Base-by-base conservation (phyloP, 2,113 vertebrate genomes). In the Stomatorhinus ivindoensis region DNA sequence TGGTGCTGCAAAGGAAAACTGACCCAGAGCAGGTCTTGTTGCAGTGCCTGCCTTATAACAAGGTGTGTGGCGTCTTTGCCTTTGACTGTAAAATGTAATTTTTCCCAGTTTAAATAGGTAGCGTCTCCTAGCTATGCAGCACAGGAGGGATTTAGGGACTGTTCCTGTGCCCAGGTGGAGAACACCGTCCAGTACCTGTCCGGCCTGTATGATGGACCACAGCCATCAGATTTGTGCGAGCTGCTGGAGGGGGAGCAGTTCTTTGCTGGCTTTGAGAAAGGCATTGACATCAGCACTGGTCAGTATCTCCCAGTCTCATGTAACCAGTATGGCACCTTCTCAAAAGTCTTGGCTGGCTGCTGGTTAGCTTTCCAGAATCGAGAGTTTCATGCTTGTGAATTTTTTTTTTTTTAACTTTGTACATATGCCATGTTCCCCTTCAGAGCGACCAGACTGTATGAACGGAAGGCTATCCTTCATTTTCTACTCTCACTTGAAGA, bases 211-310 rank as follows among this genome's bases (percentile, higher is more conserved):
- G 96, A 95, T 0, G 98, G 98, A 17, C 98, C 98, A 0, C 97
- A 98, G 92, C 98, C 98, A n/a, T 99, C 98, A 0, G 98, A 99
- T 89, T 93, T 98, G 2, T 97, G 98, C 91, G 97, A 97, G 91
- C 94, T 99, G 92, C 96, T 99, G 53, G 98, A 99, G 89, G 98
- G 98, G 39, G 98, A 99, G 91, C 97, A 98, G 87, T 99, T 99
- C 92, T 99, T 98, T 39, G 98, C 98, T 0, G 97, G 97, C 91
- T 99, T 99, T 89, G 98, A 99, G 92, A 93, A 93, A 84, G 98
- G 98, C 92, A 96, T 99, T 19, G 95, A 95, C 61, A 94, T 99
- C 3, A 96, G 95, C 65, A 95, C 96, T 90, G 98, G 98, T 99
- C 93, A 87, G 91, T 93, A 88, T 87, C 11, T 61, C 51, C 15